These are phyloP conservation scores for Petaurus breviceps DNA, from an alignment of 2,113 vertebrate species.

Conservation along the genomic window DNA sequence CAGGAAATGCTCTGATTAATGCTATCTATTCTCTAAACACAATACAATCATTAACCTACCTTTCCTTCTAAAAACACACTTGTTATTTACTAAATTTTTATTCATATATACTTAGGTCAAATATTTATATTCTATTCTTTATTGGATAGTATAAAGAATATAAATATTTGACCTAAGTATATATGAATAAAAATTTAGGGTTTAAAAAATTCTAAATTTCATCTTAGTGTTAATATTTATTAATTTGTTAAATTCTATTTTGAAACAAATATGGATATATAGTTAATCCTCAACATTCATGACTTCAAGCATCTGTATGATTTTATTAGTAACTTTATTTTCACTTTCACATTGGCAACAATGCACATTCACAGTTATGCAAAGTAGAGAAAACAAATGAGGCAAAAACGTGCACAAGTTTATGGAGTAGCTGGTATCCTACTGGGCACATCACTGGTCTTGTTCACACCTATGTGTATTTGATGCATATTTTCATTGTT, in stretches of 20 bases:
- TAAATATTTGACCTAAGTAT: too few relatives aligned
- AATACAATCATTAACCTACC: neutral
- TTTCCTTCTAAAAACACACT: neutral
- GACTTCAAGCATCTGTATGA: neutral
- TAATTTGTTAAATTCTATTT: neutral
- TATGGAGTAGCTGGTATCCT: too few relatives aligned
- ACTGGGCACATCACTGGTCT: neutral
- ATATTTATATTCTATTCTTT: neutral
- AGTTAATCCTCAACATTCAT: neutral
- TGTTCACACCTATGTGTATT: neutral
- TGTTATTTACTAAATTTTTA: constrained; percentile 1
- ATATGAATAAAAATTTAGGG: too few relatives aligned
- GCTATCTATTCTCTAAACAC: neutral
- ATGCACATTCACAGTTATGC: neutral
- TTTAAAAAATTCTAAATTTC: constrained; percentile 43
- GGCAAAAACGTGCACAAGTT: rapidly evolving
- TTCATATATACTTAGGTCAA: neutral
- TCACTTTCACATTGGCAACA: neutral
- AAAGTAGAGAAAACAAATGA: neutral
- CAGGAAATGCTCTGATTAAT: constrained; percentile 32
- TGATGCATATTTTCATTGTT: neutral
- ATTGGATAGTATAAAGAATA: neutral
- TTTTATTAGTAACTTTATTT: neutral
- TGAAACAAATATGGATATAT: neutral
- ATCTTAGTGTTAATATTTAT: constrained; percentile 8